A percentile compares a stretch with the other conserved stretches of the same genome.
These are phyloP conservation scores for Heliconius nattereri DNA, from an alignment of 1,140 invertebrate species.

Conservation along the genomic window DNA sequence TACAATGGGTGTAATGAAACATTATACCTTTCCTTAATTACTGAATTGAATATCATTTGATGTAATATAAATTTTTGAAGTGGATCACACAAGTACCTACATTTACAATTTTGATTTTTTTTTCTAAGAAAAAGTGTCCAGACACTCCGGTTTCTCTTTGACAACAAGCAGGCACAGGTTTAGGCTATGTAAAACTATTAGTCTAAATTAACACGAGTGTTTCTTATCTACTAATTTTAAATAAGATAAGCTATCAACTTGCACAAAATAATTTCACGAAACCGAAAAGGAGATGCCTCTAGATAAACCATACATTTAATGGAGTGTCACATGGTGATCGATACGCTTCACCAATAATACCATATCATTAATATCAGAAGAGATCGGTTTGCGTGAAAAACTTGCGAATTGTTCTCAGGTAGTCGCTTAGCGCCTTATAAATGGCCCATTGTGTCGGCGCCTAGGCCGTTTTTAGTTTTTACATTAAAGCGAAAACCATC, in stretches of 20 bases:
- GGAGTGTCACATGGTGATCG: constrained; percentile 41
- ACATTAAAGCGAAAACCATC: constrained; percentile 47
- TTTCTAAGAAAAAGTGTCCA: no score
- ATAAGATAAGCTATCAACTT: background rate
- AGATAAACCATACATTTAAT: constrained; percentile 35
- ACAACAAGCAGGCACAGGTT: no score
- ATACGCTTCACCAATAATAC: constrained; percentile 57
- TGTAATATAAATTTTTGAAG: constrained; percentile 11
- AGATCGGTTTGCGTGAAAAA: constrained; percentile 49
- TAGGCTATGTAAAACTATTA: no score
- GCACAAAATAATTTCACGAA: constrained; percentile 8
- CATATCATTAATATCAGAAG: constrained; percentile 57
- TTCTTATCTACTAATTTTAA: background rate
- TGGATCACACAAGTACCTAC: background rate
- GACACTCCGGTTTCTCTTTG: no score
- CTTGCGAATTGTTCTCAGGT: constrained; percentile 60
- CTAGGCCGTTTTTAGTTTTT: constrained; percentile 45
- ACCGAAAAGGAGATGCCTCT: background rate
- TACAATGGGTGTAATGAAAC: background rate
- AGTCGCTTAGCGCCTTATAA: constrained; percentile 61
- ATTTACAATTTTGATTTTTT: no score
- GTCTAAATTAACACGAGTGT: no score
- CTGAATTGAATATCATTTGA: background rate
- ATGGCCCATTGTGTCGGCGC: constrained; percentile 66
- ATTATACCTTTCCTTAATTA: background rate